Base-by-base conservation (phyloP, 2,797 vertebrate genomes). In the Epinephelus coioides region DNA sequence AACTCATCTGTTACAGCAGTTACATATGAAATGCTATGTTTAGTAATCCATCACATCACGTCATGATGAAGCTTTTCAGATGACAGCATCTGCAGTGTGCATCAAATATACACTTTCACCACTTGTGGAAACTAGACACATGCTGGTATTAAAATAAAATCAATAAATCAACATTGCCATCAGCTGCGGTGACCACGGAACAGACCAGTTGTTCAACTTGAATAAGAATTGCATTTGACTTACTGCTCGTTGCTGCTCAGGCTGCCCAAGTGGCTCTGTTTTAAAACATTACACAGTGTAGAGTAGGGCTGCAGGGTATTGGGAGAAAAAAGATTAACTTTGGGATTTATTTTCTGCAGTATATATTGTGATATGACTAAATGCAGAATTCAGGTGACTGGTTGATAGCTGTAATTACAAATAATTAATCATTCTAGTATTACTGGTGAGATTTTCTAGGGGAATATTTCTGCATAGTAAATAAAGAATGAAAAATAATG, bases 31-130 rank as follows among this genome's bases (percentile, higher is more conserved):
- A 50, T 30, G 50, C 34, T 23, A 23, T 34, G 55, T 54, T 40
- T 23, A 44, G 10, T 66, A 53, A 21, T 53, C 40, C 11, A 54
- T 44, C 60, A 51, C 25, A 25, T 7, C 56, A 64, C 17, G 50
- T 57, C n/a, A 54, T 25, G 27, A 56, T 47, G 40, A 67, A 73
- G 30, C 43, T 61, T 61, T 76, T 49, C 27, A 55, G 17, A 61
- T 64, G 11, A 30, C 30, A 34, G 13, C 67, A 30, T 23, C 6
- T 46, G 55, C 34, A 43, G 8, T 18, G 10, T 27, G 15, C 38
- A 17, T 69, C 23, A 69, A 3, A 67, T 46, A 11, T 51, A 64
- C 15, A 15, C 8, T 14, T 59, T 10, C 2, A 38, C 9, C 23
- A 15, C n/a, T 43, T 25, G 10, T 15, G 21, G 51, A 43, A 47